Evolutionary conservation across 2,113 vertebrate genomes (phyloP), one percentile per base, ranked within the genome.

Genomic region (Cololabis saira): DNA sequence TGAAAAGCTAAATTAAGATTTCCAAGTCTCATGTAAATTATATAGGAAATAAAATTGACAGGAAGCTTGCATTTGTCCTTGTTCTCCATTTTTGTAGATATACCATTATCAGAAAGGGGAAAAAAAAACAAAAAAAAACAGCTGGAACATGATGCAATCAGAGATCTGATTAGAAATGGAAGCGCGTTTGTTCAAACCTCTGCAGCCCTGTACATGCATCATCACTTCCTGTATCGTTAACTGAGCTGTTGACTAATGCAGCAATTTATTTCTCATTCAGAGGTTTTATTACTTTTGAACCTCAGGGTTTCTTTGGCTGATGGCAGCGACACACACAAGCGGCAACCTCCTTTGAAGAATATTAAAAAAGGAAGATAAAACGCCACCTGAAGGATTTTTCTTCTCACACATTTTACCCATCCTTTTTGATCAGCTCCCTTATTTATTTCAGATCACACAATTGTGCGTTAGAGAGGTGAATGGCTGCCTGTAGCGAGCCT

Each of bases 301-400:
- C 5, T 22, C 37, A 13, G 15, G 57, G n/a, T 73, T 53, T 17
- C 57, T 19, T 6, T 12, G 18, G 52, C 18, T 19, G 19, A 61
- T 12, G 27, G 6, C 37, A 37, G 41, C 30, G 59, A 17, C 18
- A 37, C 16, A 19, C 41, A n/a, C 21, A 33, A 16, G 1, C 19
- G 10, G 12, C n/a, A 66, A 58, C 42, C 40, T 22, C 27, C 66
- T 81, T 81, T 74, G 60, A 78, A 75, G 57, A 53, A 58, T 56
- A 74, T 74, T 71, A 75, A 49, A 24, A 45, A 24, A 45, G 18
- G 47, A 73, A 71, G 58, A 80, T 17, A 79, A 88, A 80, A 59
- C 64, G 37, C 60, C 61, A 81, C 63, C 55, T 79, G 50, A 71
- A 71, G 75, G 78, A 81, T 80, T 70, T 68, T 76, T 75, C 74